Evolutionary conservation across 2,113 vertebrate species (phyloP).

Genomic region (Sula dactylatra): DNA sequence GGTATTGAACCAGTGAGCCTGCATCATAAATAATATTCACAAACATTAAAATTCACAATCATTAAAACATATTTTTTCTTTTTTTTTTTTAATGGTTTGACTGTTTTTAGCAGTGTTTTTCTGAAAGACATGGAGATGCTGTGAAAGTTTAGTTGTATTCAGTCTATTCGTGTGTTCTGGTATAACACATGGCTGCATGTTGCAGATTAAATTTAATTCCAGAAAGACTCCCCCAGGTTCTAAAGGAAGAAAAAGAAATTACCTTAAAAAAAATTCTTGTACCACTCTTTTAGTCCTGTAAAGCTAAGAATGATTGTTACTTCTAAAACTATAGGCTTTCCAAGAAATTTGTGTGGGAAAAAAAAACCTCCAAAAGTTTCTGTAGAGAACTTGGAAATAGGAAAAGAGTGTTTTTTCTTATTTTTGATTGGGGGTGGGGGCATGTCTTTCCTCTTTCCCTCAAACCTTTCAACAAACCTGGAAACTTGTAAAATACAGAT

Average conservation of each 20-base stretch:
- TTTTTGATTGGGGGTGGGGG: neutral
- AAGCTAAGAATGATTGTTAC: neutral
- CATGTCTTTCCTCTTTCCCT: neutral
- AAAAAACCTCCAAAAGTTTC: neutral
- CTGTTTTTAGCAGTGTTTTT: neutral
- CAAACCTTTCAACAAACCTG: neutral
- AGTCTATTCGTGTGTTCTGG: rapidly evolving
- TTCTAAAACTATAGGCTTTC: neutral
- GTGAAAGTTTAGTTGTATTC: neutral
- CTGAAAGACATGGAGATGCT: neutral
- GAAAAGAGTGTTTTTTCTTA: neutral
- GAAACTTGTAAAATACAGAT: neutral
- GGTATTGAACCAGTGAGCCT: neutral
- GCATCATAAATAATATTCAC: neutral
- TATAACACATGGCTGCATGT: neutral
- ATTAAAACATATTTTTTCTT: neutral
- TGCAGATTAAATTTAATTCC: neutral
- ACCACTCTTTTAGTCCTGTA: neutral
- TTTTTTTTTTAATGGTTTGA: neutral
- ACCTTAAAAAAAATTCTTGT: neutral
- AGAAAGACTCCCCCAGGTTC: neutral
- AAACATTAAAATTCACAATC: neutral
- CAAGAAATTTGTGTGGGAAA: neutral
- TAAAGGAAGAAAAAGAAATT: neutral
- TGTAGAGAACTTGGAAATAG: neutral